Percentiles rank a stretch among this genome's conserved stretches.
Conservation (phyloP, 2,888 invertebrate species). For the Diachrysia chrysitis region DNA sequence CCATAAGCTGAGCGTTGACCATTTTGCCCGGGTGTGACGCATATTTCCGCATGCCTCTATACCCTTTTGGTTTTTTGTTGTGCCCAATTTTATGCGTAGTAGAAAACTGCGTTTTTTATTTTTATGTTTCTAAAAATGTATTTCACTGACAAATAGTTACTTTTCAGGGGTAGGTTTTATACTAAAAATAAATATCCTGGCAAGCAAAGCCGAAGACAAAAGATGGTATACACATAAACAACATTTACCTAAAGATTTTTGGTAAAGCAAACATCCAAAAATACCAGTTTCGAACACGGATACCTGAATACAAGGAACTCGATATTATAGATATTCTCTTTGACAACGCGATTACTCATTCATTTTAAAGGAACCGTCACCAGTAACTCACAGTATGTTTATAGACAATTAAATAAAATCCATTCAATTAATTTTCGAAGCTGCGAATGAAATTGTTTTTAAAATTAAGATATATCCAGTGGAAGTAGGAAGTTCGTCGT, state of each 20-base stretch:
- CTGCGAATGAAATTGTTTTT: slow-evolving; percentile 30
- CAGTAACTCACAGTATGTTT: slow-evolving; percentile 9
- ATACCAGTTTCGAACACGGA: background rate
- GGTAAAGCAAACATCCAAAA: background rate
- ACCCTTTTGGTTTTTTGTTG: too few species aligned
- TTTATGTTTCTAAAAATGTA: too few species aligned
- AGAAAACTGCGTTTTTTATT: too few species aligned
- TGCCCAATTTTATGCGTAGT: too few species aligned
- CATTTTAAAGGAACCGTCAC: slow-evolving; percentile 21
- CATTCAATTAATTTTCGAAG: slow-evolving; percentile 39
- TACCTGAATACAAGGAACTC: background rate
- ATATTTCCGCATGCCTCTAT: too few species aligned
- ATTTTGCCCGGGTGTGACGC: too few species aligned
- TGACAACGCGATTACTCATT: slow-evolving; percentile 5
- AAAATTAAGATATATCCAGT: slow-evolving; percentile 35
- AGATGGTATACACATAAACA: too few species aligned
- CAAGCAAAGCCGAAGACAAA: too few species aligned
- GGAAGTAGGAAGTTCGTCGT: slow-evolving; percentile 42
- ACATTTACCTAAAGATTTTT: slow-evolving; percentile 3
- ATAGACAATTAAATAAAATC: slow-evolving; percentile 31
- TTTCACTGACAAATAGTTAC: too few species aligned
- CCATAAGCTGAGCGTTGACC: too few species aligned
- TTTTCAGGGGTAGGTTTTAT: too few species aligned
- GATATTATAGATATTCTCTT: slow-evolving; percentile 1
- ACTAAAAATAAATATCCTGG: too few species aligned